These are phyloP conservation scores for Ia io DNA, from an alignment of 2,113 vertebrate species.

Conservation along the genomic window DNA sequence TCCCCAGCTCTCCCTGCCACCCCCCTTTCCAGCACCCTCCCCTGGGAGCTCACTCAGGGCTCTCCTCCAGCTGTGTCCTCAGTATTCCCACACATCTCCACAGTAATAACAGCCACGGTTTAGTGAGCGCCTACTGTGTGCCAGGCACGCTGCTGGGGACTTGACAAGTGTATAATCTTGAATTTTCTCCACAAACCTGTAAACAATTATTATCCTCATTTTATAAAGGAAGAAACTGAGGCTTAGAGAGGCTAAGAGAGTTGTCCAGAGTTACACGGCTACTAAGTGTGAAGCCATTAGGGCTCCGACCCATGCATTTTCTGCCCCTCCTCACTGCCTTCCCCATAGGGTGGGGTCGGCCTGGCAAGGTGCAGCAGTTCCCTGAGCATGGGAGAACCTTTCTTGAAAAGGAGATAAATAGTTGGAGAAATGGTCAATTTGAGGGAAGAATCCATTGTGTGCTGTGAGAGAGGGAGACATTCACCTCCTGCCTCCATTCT, in stretches of 20 bases:
- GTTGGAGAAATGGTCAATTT: not conserved
- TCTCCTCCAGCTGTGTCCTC: not conserved
- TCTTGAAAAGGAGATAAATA: not conserved
- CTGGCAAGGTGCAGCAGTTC: not conserved
- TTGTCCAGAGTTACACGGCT: no score
- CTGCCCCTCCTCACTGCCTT: not conserved
- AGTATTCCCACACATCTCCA: not conserved
- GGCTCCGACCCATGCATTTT: not conserved
- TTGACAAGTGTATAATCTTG: not conserved
- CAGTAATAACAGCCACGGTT: fast-evolving
- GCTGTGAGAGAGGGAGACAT: not conserved
- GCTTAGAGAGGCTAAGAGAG: not conserved
- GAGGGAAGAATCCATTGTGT: not conserved
- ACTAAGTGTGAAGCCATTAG: not conserved
- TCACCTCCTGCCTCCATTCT: not conserved
- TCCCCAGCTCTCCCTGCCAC: not conserved
- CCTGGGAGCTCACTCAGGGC: no score
- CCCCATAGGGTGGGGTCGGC: fast-evolving
- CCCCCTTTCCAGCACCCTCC: not conserved
- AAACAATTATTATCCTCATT: not conserved
- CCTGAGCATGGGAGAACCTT: not conserved
- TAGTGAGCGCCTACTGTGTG: not conserved
- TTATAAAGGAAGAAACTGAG: not conserved
- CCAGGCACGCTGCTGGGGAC: not conserved
- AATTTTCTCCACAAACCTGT: not conserved